phyloP scores from a whole-genome alignment of 2,888 invertebrate species.

The Patella ulyssiponensis region DNA sequence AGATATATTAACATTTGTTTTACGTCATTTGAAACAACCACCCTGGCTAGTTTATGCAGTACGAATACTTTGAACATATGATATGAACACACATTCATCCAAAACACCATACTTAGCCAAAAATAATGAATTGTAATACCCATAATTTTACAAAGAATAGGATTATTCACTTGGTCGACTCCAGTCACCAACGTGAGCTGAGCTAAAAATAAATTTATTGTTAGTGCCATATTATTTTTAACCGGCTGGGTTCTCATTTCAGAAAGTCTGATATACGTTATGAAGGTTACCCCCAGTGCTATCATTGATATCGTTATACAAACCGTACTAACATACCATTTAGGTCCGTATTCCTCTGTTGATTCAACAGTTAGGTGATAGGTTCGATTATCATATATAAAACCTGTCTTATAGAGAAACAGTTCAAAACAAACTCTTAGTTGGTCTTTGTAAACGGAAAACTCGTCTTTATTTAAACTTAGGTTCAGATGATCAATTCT shows the following conservation, averaged over 20 bases:
- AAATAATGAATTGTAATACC: constrained; percentile 43
- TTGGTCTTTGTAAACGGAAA: constrained; percentile 3
- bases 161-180: constrained; percentile 15
- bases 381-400: neutral
- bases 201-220: constrained; percentile 34
- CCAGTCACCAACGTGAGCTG: constrained; percentile 42
- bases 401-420: neutral
- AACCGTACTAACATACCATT: neutral
- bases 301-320: constrained; percentile 32
- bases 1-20: constrained; percentile 28
- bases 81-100: constrained; percentile 44
- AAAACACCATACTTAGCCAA: constrained; percentile 44
- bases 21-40: constrained; percentile 3
- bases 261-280: constrained; percentile 36
- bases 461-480: neutral
- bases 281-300: constrained; percentile 38
- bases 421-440: neutral
- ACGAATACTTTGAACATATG: constrained; percentile 38
- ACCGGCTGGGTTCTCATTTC: constrained; percentile 40
- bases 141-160: constrained; percentile 31
- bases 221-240: constrained; percentile 42
- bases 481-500: neutral
- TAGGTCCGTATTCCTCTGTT: neutral
- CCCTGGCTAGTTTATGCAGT: constrained; percentile 17
- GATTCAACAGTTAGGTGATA: neutral